A percentile compares a stretch with the other conserved stretches of the same genome.
phyloP scores from a whole-genome alignment of 2,113 vertebrate genomes.

The Recurvirostra avosetta region DNA sequence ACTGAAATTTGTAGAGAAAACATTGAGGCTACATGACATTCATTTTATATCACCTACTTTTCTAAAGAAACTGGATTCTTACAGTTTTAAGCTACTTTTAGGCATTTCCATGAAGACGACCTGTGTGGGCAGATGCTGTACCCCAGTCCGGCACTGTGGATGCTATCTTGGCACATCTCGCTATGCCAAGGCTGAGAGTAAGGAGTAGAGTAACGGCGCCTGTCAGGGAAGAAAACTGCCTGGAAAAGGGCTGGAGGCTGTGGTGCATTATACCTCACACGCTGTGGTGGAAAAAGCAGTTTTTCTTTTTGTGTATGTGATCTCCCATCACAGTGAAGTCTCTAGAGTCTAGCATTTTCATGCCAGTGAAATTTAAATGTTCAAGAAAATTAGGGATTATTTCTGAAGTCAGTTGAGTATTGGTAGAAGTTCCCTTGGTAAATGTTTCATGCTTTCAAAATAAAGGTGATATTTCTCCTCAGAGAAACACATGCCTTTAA shows the following conservation, averaged over 20 bases:
- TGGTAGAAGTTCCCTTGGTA: not conserved
- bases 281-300: not conserved
- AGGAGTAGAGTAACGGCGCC: rapidly evolving
- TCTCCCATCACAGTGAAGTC: not conserved
- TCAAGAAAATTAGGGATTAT: not conserved
- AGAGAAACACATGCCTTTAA: not conserved
- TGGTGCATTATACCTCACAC: not conserved
- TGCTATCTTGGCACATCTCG: not conserved
- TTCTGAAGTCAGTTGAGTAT: not conserved
- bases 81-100: not conserved
- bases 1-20: not conserved
- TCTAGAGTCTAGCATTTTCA: not conserved
- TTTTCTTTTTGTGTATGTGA: not conserved
- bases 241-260: not conserved
- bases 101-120: not conserved
- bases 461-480: not conserved
- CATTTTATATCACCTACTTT: not conserved
- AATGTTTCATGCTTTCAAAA: not conserved
- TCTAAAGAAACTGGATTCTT: not conserved
- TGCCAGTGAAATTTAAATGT: not conserved
- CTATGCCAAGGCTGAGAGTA: not conserved
- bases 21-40: not conserved
- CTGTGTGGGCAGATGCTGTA: not conserved
- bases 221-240: not conserved
- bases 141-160: not conserved